phyloP scores from a whole-genome alignment of 1,140 invertebrate genomes.

The Nylanderia fulva region DNA sequence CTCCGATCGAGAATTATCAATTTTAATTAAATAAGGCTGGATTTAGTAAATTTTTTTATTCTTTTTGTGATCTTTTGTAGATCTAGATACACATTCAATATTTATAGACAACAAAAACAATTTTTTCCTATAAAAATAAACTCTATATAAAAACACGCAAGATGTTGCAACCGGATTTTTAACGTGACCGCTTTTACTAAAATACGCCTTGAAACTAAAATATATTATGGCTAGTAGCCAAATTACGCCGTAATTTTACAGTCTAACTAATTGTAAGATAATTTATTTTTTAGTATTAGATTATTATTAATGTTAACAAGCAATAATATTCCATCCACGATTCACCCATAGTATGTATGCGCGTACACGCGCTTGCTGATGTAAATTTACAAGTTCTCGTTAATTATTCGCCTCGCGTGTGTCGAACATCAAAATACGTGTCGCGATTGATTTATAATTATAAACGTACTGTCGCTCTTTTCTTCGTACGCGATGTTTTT shows the following conservation, averaged over 20 bases:
- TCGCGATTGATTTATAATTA: constrained; percentile 46
- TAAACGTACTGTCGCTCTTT: background rate
- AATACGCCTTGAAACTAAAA: constrained; percentile 26
- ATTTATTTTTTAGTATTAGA: constrained; percentile 11
- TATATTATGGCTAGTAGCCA: constrained; percentile 11
- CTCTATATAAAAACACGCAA: background rate
- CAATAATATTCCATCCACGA: background rate
- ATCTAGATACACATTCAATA: background rate
- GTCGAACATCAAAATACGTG: background rate
- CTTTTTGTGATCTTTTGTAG: background rate
- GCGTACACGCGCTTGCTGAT: background rate
- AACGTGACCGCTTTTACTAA: background rate
- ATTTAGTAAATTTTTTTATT: background rate
- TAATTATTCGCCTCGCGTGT: constrained; percentile 49
- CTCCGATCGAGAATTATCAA: background rate
- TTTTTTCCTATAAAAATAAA: background rate
- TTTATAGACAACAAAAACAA: too few relatives aligned
- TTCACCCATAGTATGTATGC: background rate
- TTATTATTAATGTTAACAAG: background rate
- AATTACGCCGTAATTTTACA: constrained; percentile 10
- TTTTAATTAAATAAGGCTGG: background rate
- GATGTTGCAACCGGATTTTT: background rate
- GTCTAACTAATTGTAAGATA: background rate
- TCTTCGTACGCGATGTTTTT: background rate
- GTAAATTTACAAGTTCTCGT: constrained; percentile 20